phyloP scores from a whole-genome alignment of 2,113 vertebrate species.

The Rhadina sibilatrix region DNA sequence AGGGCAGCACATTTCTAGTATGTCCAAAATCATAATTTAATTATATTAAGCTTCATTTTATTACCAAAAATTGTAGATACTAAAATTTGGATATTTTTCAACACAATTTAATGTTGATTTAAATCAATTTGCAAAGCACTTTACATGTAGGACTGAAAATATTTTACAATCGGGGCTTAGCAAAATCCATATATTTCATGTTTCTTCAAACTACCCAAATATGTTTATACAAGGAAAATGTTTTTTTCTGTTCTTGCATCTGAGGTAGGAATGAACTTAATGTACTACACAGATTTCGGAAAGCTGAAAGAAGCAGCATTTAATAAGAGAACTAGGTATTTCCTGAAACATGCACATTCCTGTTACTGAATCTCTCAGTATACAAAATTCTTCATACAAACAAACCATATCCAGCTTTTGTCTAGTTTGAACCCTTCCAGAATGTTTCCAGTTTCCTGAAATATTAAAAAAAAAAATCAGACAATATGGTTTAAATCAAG shows the following conservation, averaged over 20 bases:
- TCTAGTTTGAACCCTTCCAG: constrained; percentile 13
- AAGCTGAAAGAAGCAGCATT: constrained; percentile 3
- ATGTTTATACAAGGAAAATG: background rate
- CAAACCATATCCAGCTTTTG: constrained; percentile 62
- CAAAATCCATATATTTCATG: background rate
- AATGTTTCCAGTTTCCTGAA: constrained; percentile 45
- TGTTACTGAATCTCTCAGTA: background rate
- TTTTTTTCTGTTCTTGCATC: background rate
- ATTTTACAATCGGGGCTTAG: background rate
- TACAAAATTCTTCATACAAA: constrained; percentile 46
- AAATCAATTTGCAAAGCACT: background rate
- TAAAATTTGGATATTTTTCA: background rate
- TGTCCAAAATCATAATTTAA: background rate
- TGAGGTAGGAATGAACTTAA: background rate
- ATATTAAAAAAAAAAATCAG: background rate
- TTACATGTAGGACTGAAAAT: background rate
- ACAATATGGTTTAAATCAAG: background rate
- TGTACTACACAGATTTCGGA: background rate
- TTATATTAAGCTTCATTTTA: background rate
- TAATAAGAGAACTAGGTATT: background rate
- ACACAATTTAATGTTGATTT: background rate
- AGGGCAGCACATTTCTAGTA: background rate
- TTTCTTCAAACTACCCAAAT: background rate
- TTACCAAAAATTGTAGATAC: background rate
- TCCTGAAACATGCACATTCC: constrained; percentile 22